phyloP scores from a whole-genome alignment of 2,888 invertebrate genomes.

The Acrocyrtus sp. region DNA sequence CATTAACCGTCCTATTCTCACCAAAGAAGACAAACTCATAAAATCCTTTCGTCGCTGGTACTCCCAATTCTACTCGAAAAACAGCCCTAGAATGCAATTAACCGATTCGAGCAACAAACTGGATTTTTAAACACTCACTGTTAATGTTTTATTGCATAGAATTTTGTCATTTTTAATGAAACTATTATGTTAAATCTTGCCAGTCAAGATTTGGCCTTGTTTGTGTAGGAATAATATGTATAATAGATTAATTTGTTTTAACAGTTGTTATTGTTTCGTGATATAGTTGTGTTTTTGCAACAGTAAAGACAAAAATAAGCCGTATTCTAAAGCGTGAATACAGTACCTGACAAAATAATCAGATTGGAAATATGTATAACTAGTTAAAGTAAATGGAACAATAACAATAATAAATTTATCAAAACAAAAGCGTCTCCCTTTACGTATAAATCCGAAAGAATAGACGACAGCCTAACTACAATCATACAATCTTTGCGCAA shows the following conservation, averaged over 20 bases:
- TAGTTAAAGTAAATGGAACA: too few species aligned
- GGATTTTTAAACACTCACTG: not conserved
- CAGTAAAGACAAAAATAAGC: too few species aligned
- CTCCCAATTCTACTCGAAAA: conserved; percentile 83
- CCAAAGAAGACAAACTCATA: conserved; percentile 79
- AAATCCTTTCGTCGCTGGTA: conserved; percentile 83
- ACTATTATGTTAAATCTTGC: not conserved
- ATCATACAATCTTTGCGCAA: too few species aligned
- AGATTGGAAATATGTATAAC: too few species aligned
- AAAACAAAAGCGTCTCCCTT: too few species aligned
- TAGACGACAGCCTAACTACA: too few species aligned
- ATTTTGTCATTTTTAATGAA: not conserved
- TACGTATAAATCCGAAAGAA: too few species aligned
- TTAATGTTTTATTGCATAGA: not conserved
- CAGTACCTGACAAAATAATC: too few species aligned
- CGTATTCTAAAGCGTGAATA: too few species aligned
- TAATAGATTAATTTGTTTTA: not conserved
- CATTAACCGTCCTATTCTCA: conserved; percentile 76
- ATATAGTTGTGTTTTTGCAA: too few species aligned
- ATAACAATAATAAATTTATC: too few species aligned
- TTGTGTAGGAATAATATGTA: not conserved
- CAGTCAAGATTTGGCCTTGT: not conserved
- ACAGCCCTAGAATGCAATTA: not conserved
- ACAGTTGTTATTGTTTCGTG: not conserved
- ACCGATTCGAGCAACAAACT: not conserved